Evolutionary conservation across 2,797 vertebrate species (phyloP).

Genomic region (Tiaroga cobitis): DNA sequence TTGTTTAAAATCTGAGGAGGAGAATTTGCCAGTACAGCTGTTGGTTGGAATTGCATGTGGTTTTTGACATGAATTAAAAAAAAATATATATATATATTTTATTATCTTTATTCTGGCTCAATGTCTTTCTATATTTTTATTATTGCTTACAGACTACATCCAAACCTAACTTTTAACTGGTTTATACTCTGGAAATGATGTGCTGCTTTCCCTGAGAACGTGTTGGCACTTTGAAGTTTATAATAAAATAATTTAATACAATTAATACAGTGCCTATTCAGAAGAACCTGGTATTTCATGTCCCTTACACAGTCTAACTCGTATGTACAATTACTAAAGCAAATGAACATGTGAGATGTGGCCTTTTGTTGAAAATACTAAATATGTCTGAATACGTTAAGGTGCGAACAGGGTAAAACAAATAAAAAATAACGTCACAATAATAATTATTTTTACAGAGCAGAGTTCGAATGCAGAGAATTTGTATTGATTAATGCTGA

Average conservation of each 20-base stretch:
- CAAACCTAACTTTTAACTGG: neutral
- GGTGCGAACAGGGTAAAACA: neutral
- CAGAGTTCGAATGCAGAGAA: neutral
- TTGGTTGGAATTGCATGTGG: slow-evolving; percentile 54
- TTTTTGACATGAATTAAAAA: slow-evolving; percentile 58
- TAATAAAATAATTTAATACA: neutral
- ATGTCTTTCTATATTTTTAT: neutral
- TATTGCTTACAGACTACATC: neutral
- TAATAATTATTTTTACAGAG: neutral
- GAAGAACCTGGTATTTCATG: neutral
- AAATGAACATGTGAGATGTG: slow-evolving; percentile 1
- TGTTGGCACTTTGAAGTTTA: neutral
- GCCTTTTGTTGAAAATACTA: slow-evolving; percentile 16
- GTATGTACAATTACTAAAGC: neutral
- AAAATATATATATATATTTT: slow-evolving; percentile 50
- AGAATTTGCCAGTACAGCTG: slow-evolving; percentile 23
- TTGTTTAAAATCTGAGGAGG: slow-evolving; percentile 6
- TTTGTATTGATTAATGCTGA: neutral
- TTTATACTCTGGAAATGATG: neutral
- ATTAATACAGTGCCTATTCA: neutral
- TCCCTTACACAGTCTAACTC: neutral
- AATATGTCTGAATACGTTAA: neutral
- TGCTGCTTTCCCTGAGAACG: neutral
- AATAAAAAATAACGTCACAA: neutral
- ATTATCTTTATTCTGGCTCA: slow-evolving; percentile 33